Base-by-base conservation (phyloP, 1,140 invertebrate genomes). In the Bombus ignitus region DNA sequence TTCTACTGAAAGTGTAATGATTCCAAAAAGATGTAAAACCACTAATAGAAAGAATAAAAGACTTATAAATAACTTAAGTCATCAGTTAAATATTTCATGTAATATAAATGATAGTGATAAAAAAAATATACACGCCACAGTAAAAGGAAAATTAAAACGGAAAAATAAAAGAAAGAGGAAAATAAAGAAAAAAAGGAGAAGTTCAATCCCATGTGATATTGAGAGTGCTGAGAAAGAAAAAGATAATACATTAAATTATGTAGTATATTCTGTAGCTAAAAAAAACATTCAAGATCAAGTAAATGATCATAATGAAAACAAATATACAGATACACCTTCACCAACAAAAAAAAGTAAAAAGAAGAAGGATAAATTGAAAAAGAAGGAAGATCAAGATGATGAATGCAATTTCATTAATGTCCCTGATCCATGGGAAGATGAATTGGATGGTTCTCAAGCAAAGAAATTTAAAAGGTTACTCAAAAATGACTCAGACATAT, bases 1-100 rank as follows among this genome's bases (percentile, higher is more conserved):
- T 73, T 62, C n/a, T 25, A 2, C 10, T 9, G n/a, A 86, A 70
- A 22, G 42, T 39, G 0, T 8, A 77, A 39, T 13, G 35, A 35
- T 59, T 62, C 15, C 65, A 37, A 91, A 88, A 28, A 0, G 15
- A 81, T 77, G 72, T 6, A 90, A 83, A 73, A 84, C 32, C 28
- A 8, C 2, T 6, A 78, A 28, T 15, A 85, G 47, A 53, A 89
- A 80, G 35, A 18, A 68, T 1, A 86, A 22, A 53, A 81, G 57
- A 74, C 81, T 75, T 79, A 77, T 93, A 22, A 84, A 89, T n/a
- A 32, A 89, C 72, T 87, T 93, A 37, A 72, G 42, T 13, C 57
- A 75, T 28, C 85, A 88, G 65, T 80, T 93, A 47, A 86, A 28
- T 62, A 77, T 37, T 74, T 68, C 83, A n/a, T 93, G 91, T 65